Percentiles rank a stretch among this genome's conserved stretches.
These are phyloP conservation scores for Conus canariensis DNA, from an alignment of 2,888 invertebrate species.

Conservation along the genomic window DNA sequence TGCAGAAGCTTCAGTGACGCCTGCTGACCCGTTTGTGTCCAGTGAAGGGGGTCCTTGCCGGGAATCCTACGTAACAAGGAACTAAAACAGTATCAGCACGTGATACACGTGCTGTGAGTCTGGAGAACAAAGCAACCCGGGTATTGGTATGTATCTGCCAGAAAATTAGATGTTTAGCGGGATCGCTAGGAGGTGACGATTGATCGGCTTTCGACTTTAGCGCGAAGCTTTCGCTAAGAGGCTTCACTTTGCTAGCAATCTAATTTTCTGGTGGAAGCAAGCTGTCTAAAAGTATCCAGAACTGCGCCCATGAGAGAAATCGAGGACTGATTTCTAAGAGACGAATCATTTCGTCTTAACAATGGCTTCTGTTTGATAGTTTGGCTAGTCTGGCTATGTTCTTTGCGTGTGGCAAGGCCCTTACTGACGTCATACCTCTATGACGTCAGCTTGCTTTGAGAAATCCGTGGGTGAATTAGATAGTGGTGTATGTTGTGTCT, in stretches of 20 bases:
- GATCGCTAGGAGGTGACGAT: neutral
- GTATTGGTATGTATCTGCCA: neutral
- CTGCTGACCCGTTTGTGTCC: too few species aligned
- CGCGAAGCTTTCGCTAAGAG: neutral
- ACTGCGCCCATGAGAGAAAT: too few species aligned
- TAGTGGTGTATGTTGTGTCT: neutral
- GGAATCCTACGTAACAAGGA: too few species aligned
- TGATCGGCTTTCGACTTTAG: neutral
- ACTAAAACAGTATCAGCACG: too few species aligned
- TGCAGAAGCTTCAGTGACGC: too few species aligned
- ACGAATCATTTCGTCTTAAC: too few species aligned
- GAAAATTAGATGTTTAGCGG: neutral
- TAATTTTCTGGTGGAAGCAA: neutral
- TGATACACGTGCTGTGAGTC: too few species aligned
- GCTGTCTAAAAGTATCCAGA: too few species aligned
- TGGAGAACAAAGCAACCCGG: neutral
- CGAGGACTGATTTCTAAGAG: too few species aligned
- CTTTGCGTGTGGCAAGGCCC: neutral
- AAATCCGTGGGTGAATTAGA: neutral
- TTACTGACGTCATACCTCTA: neutral
- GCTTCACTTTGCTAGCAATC: neutral
- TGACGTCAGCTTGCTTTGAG: neutral
- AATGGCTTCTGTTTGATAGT: neutral
- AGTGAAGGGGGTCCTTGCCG: too few species aligned
- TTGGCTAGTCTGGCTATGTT: neutral